Evolutionary conservation across 2,797 vertebrate genomes (phyloP), one percentile per base, ranked within the genome.

Genomic region (Fratercula arctica): DNA sequence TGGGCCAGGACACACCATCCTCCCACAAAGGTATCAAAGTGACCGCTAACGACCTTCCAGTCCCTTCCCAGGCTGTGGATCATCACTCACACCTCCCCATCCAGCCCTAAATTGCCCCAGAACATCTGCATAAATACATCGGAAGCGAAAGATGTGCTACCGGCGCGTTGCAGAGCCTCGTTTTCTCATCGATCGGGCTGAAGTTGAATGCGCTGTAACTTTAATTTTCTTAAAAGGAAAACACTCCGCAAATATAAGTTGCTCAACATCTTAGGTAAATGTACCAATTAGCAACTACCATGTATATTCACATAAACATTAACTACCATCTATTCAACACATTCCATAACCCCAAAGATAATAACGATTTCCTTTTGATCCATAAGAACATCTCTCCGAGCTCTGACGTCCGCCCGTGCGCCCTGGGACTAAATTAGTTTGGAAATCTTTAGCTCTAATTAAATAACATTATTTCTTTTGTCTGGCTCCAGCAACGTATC

Each of bases 361-460:
- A 95, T 96, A 95, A 96, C 2, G 79, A 95, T 97, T 96, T 96
- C 95, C 95, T 96, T 96, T 96, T 95, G 96, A 96, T 97, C 96
- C 96, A 78, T 70, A 91, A 92, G 89, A 94, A 33, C 85, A 89
- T 86, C 87, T 48, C 95, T 75, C 89, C 19, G 83, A 92, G 75
- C 60, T 8, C 85, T 79, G 91, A 86, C 57, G 43, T 66, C 19
- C 23, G 16, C 67, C 67, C 19, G n/a, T 14, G 85, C 35, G 19
- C 96, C 87, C 96, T 89, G 96, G 96, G 95, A 96, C 87, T 87
- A 86, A 88, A 95, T 95, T 93, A 91, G 83, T 95, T 91, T 93
- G 50, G 89, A 85, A 93, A 96, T 96, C 96, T 95, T 97, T 91
- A 96, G 91, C 77, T 95, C 91, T 96, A 95, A 97, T 97, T 95